Conservation (phyloP, 1,140 invertebrate genomes). For the Eueides isabella region DNA sequence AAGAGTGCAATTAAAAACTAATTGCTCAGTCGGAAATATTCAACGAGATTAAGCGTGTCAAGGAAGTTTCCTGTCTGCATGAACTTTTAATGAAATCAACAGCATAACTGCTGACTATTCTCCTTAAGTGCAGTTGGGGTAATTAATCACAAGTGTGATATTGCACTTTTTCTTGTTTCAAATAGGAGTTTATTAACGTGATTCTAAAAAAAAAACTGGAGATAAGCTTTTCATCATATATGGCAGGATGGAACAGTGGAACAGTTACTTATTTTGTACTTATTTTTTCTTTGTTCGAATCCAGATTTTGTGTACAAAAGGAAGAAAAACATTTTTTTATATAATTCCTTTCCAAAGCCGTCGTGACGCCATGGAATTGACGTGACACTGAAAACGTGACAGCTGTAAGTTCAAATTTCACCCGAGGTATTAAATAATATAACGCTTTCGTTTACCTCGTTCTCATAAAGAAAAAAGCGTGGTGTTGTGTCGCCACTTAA, state of each 20-base stretch:
- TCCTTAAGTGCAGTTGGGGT: background rate
- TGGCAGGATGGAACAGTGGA: too few species aligned
- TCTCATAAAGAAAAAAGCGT: too few species aligned
- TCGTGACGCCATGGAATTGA: too few species aligned
- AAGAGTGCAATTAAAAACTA: constrained; percentile 10
- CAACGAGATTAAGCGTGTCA: constrained; percentile 6
- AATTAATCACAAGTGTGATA: background rate
- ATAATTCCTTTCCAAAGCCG: background rate
- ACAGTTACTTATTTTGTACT: too few species aligned
- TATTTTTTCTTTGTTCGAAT: too few species aligned
- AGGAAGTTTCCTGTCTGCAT: constrained; percentile 2
- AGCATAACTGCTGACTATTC: background rate
- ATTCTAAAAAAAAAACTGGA: background rate
- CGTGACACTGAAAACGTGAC: too few species aligned
- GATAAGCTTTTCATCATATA: too few species aligned
- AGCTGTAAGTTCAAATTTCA: too few species aligned
- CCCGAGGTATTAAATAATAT: too few species aligned
- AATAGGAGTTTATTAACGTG: background rate
- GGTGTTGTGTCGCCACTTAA: too few species aligned
- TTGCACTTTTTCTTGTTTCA: background rate
- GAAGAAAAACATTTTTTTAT: background rate
- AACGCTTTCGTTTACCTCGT: too few species aligned
- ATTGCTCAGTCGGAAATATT: constrained; percentile 10
- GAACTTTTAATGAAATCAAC: constrained; percentile 13
- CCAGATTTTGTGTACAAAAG: background rate